Evolutionary conservation across 2,888 invertebrate genomes (phyloP), one percentile per base, ranked within the genome.

Genomic region (Pachymerium ferrugineum): DNA sequence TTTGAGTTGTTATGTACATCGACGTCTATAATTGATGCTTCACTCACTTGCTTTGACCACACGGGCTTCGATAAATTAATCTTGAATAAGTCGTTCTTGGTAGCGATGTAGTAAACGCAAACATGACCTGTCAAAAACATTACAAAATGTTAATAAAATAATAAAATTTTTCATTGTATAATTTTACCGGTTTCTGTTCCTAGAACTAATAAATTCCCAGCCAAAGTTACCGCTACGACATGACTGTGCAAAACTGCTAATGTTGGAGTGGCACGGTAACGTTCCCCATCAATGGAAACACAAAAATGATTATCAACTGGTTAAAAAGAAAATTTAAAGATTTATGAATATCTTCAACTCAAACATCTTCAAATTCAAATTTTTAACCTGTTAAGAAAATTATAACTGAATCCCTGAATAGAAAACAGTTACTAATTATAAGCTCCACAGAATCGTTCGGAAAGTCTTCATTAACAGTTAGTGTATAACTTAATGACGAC

Each of bases 141-240:
- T n/a, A 42, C 12, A 42, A 42, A 42, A 42, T 4, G 12, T 42
- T n/a, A 42, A 42, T n/a, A 42, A 10, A 10, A 10, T 10, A 42
- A 8, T 8, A 47, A n/a, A n/a, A n/a, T n/a, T n/a, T n/a, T n/a
- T n/a, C n/a, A n/a, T n/a, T n/a, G n/a, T n/a, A n/a, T n/a, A n/a
- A n/a, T n/a, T n/a, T 35, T 68, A 70, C 70, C 70, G 2, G 30
- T 70, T 70, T 70, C 70, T 19, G 70, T 70, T 1, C 70, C 70
- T 30, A 70, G n/a, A n/a, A 31, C 33, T 31, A 70, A 19, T 16
- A 70, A 33, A 70, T 30, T 31, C 3, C 70, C 70, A n/a, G 31
- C 31, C 22, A 70, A 14, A 31, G 29, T 31, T 1, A 70, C 70
- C 8, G 33, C 30, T 10, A 70, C 70, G 12, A 70, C 33, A 1